A percentile compares a stretch with the other conserved stretches of the same genome.
These are phyloP conservation scores for Cheilosia soror DNA, from an alignment of 2,888 invertebrate species.

Conservation along the genomic window DNA sequence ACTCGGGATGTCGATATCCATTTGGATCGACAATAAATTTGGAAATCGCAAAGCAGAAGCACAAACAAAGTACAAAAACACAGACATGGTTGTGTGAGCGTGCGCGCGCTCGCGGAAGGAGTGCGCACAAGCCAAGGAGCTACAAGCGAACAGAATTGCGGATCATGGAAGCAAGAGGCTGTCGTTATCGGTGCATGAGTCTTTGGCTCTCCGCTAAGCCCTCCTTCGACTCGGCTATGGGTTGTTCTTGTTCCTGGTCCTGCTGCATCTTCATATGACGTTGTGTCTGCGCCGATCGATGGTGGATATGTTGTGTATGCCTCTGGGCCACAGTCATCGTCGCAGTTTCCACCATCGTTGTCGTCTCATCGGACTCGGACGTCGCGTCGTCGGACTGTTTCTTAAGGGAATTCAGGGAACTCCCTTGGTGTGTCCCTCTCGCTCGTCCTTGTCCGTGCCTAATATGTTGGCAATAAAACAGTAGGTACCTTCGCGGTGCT, in stretches of 20 bases:
- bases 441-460: constrained; percentile 76
- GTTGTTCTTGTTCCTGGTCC: not conserved
- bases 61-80: constrained; percentile 72
- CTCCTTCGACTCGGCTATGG: not conserved
- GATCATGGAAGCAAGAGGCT: constrained; percentile 58
- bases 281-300: constrained; percentile 70
- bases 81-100: constrained; percentile 40
- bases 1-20: constrained; percentile 79
- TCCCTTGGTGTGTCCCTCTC: constrained; percentile 77
- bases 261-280: constrained; percentile 73
- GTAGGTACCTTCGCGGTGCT: constrained; percentile 77
- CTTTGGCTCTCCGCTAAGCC: constrained; percentile 13
- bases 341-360: constrained; percentile 37
- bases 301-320: constrained; percentile 33
- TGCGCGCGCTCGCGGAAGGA: not conserved
- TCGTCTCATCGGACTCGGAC: constrained; percentile 1
- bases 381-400: constrained; percentile 38
- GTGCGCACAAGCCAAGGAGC: constrained; percentile 63
- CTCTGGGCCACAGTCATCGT: constrained; percentile 67
- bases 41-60: constrained; percentile 76
- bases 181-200: constrained; percentile 68
- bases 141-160: constrained; percentile 68
- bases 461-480: constrained; percentile 80
- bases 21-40: constrained; percentile 79
- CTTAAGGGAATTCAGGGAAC: constrained; percentile 75